These are phyloP conservation scores for Epirrhoe alternata DNA, from an alignment of 2,888 invertebrate species.

Conservation along the genomic window DNA sequence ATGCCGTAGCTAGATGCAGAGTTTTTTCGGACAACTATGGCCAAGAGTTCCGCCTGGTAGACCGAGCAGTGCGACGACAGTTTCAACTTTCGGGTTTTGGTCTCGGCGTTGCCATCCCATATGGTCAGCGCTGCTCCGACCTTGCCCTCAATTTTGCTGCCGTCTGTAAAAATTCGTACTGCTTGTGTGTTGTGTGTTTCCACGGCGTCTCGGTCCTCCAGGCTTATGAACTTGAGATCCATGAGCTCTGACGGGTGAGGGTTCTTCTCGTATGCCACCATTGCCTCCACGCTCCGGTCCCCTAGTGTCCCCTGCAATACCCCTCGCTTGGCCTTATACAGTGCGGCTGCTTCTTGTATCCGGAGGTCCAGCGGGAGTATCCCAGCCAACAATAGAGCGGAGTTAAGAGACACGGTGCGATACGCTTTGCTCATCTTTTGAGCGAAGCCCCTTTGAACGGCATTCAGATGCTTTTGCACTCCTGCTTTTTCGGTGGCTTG, in stretches of 20 bases:
- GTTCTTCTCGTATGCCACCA: no score
- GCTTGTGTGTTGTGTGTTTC: not conserved
- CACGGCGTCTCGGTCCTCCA: conserved; percentile 14
- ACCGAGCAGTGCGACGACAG: conserved; percentile 13
- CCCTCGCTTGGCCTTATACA: not conserved
- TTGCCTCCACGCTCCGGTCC: no score
- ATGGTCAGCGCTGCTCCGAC: conserved; percentile 7
- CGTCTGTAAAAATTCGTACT: conserved; percentile 15
- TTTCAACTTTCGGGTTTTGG: conserved; percentile 1
- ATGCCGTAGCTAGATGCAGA: no score
- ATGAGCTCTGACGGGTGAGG: conserved; percentile 12
- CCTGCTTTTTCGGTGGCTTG: not conserved
- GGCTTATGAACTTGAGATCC: conserved; percentile 8
- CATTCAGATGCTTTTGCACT: not conserved
- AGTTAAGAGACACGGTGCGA: conserved; percentile 10
- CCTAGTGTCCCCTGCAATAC: not conserved
- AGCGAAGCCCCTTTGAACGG: conserved; percentile 1
- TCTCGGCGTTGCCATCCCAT: not conserved
- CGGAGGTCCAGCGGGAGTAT: conserved; percentile 25
- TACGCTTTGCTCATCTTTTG: conserved; percentile 9
- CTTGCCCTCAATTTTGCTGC: conserved; percentile 9
- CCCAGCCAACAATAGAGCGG: conserved; percentile 16
- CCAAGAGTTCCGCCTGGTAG: conserved; percentile 8
- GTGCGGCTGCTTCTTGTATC: conserved; percentile 1
- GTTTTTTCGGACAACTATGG: not conserved